Percentiles rank a stretch among this genome's conserved stretches.
Evolutionary conservation across 2,113 vertebrate species (phyloP).

Genomic region (Equus quagga): DNA sequence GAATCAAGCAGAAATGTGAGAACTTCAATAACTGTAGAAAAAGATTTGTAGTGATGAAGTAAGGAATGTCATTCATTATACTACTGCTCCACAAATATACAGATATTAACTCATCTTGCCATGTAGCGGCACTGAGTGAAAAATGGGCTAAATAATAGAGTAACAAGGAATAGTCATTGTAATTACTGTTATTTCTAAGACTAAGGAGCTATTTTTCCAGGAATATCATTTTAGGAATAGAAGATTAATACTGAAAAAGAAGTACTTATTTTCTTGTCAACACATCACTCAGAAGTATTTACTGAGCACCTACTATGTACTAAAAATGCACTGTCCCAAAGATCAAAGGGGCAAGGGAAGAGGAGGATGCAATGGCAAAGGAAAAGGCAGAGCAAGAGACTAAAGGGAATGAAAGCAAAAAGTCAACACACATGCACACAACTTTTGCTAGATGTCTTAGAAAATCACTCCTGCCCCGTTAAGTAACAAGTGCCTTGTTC

Average conservation of each 20-base stretch:
- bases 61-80: fast-evolving
- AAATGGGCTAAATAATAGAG: not conserved
- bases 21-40: not conserved
- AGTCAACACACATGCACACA: not conserved
- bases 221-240: not conserved
- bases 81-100: not conserved
- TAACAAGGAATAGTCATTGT: not conserved
- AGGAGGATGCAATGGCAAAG: not conserved
- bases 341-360: not conserved
- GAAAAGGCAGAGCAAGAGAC: not conserved
- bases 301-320: not conserved
- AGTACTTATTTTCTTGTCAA: not conserved
- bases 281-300: not conserved
- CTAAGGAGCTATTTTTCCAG: not conserved
- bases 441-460: no score
- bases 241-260: not conserved
- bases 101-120: not conserved
- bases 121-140: not conserved
- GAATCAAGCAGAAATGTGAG: not conserved
- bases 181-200: not conserved
- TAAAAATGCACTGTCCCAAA: not conserved
- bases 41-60: not conserved
- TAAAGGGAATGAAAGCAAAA: not conserved
- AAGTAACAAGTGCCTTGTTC: not conserved
- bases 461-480: not conserved